Percentiles rank a stretch among this genome's conserved stretches.
These are phyloP conservation scores for Nestor notabilis DNA, from an alignment of 2,113 vertebrate genomes.

Conservation along the genomic window DNA sequence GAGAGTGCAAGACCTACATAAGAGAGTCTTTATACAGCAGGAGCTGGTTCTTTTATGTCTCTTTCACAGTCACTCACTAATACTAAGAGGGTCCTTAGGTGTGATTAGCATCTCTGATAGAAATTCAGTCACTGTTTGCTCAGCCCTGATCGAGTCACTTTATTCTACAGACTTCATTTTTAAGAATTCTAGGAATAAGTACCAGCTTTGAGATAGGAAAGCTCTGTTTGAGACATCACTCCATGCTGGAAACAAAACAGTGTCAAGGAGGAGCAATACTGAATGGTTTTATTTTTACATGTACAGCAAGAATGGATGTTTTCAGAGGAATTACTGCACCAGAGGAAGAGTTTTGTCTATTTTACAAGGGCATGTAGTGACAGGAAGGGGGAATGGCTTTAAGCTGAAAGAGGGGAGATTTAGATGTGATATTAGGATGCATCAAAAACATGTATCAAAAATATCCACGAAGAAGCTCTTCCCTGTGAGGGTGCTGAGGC, in stretches of 20 bases:
- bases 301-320: neutral
- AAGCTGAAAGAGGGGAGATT: neutral
- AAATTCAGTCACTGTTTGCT: neutral
- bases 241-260: neutral
- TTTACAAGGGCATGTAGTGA: neutral
- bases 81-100: neutral
- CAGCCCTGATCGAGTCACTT: neutral
- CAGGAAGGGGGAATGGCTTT: neutral
- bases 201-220: neutral
- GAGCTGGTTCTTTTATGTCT: neutral
- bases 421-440: too few species aligned
- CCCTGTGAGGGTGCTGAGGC: neutral
- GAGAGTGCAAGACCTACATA: neutral
- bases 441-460: too few species aligned
- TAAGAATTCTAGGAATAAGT: neutral
- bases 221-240: neutral
- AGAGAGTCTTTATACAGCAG: neutral
- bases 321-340: neutral
- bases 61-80: neutral
- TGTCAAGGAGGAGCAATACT: neutral
- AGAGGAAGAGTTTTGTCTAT: neutral
- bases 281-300: neutral
- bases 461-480: neutral
- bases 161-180: neutral
- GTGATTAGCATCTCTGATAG: neutral